Base-by-base conservation (phyloP, 2,113 vertebrate genomes). In the Hydropotes inermis region DNA sequence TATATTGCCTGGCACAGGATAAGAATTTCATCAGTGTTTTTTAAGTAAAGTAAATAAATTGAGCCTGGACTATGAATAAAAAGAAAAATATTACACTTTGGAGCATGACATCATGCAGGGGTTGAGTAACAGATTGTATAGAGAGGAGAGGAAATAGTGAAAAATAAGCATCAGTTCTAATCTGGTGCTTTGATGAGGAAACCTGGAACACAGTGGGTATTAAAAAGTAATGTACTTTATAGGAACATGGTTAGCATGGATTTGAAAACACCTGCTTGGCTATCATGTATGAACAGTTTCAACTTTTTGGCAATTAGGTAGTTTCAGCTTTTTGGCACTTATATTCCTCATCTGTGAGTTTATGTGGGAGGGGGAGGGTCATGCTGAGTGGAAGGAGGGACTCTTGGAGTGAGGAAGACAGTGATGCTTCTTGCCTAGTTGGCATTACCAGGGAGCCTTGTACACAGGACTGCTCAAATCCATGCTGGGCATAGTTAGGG, bases 21-120 rank as follows among this genome's bases (percentile, higher is more conserved):
- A 36, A 89, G 47, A 60, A 61, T 39, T 67, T 67, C 64, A 64
- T 45, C 28, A 21, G 11, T 36, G n/a, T 87, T 85, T 91, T 5
- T 47, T 57, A 83, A 55, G 70, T 90, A 21, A 94, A 78, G 87
- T 50, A 87, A 54, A 45, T 60, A 39, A 85, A 82, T 60, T 84
- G 86, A 92, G 13, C 17, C 14, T 84, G 79, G 19, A 87, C 76
- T 88, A 81, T 25, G 14, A 81, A 52, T 45, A 88, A 60, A 61
- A 94, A 87, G 39, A 90, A 55, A n/a, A 57, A n/a, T 55, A 28
- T 61, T 70, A 36, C 6, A 33, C 10, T 90, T 70, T 36, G 10
- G 19, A 74, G 7, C 23, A 67, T 19, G 12, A 54, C 33, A n/a
- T 58, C 33, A n/a, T 58, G 45, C 17, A 13, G 76, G 3, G 5